Base-by-base conservation (phyloP, 2,797 vertebrate genomes). In the Cynodonichthys magdalenae region DNA sequence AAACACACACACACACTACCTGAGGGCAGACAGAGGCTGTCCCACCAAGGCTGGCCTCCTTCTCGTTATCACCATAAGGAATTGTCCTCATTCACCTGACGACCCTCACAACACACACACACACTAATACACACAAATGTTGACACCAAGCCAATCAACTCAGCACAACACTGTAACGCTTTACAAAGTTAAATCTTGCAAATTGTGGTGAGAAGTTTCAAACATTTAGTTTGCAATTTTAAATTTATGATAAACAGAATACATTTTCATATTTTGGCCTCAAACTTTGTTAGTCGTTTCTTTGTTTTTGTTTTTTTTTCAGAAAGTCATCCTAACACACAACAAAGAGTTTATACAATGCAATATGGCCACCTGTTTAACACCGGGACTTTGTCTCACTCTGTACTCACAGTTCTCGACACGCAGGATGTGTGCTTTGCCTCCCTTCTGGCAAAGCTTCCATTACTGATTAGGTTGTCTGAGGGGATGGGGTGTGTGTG, bases 61-160 rank as follows among this genome's bases (percentile, higher is more conserved):
- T 90, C 92, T 93, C 90, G 88, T 92, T 93, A 92, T 90, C 93
- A 93, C 90, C 85, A 86, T 85, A 89, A 90, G 84, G 89, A 91
- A 88, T 85, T 90, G 91, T 92, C 91, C 91, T 93, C 89, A 82
- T 88, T 92, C 90, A 90, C 87, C 89, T 86, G 80, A 85, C 71
- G 87, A 89, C 86, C 86, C 86, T 83, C 63, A 47, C 59, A 57
- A 17, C 71, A 49, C 47, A 59, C 75, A 55, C 24, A 44, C 61
- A 59, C 57, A 44, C 59, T 44, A 15, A 31, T 19, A 19, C 67
- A 86, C 75, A 78, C 65, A 84, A 70, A 88, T 60, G 80, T 55
- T 39, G 71, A 67, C 66, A 65, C 62, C 57, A 64, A 68, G 58
- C 61, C 60, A 77, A 79, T 82, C 57, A 81, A 73, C 75, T 73